phyloP scores from a whole-genome alignment of 2,797 vertebrate species.

The Bradypodion ventrale region DNA sequence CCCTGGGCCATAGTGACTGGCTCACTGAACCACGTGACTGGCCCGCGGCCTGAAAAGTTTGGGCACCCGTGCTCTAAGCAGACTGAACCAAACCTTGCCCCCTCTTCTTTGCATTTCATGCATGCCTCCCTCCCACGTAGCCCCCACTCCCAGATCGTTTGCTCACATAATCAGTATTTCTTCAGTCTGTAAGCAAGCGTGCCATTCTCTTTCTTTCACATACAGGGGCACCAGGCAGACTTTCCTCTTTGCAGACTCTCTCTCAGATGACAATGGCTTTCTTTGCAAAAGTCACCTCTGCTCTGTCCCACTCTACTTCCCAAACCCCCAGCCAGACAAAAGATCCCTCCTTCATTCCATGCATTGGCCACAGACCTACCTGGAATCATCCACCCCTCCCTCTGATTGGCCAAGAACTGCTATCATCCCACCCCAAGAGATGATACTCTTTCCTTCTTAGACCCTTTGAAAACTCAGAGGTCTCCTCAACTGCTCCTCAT shows the following conservation, averaged over 20 bases:
- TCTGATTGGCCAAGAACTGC: too few relatives aligned
- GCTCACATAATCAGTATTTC: conserved; percentile 31
- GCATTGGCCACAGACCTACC: neutral
- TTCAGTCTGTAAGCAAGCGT: conserved; percentile 5
- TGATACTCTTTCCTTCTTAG: neutral
- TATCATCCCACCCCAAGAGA: neutral
- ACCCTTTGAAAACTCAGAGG: neutral
- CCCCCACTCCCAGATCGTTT: neutral
- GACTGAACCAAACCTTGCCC: too few relatives aligned
- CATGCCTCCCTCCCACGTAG: neutral
- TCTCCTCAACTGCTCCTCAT: neutral
- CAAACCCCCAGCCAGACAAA: neutral
- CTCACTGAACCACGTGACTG: too few relatives aligned
- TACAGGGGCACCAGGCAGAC: neutral
- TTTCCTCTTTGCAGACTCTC: neutral
- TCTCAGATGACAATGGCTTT: conserved; percentile 12
- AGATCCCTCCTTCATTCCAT: neutral
- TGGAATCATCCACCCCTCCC: neutral
- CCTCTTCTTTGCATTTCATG: neutral
- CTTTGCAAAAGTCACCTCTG: neutral
- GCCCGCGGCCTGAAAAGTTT: too few relatives aligned
- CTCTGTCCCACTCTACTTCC: neutral
- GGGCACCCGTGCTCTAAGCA: too few relatives aligned
- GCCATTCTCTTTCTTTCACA: neutral
- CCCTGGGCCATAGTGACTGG: too few relatives aligned